Evolutionary conservation across 2,888 invertebrate species (phyloP).

Genomic region (Nymphalis c-album): DNA sequence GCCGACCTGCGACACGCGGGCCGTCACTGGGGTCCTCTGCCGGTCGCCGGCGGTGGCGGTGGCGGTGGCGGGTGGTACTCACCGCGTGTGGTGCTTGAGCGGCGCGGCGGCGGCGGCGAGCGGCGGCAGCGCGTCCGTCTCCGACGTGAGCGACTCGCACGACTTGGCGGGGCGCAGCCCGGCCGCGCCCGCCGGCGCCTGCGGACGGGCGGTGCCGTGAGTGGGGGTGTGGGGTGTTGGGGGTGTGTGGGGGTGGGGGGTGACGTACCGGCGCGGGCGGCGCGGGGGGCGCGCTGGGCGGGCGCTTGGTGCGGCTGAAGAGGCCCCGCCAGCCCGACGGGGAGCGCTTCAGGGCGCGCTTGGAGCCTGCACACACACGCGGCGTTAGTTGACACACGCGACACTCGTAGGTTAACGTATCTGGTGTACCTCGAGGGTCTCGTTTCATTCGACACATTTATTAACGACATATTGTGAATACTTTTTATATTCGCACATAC

Average conservation of each 20-base stretch:
- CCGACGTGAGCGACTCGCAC: slow-evolving; percentile 86
- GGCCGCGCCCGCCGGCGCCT: slow-evolving; percentile 44
- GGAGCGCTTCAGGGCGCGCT: slow-evolving; percentile 85
- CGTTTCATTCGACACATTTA: no score
- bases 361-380: slow-evolving; percentile 59
- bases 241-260: background rate
- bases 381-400: background rate
- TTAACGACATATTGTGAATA: background rate
- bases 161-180: slow-evolving; percentile 69
- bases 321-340: slow-evolving; percentile 90
- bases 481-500: slow-evolving; percentile 1
- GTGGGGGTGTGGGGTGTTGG: background rate
- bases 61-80: background rate
- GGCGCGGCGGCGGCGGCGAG: slow-evolving; percentile 66
- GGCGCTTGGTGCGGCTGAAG: slow-evolving; percentile 83
- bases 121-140: slow-evolving; percentile 88
- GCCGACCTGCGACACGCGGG: slow-evolving; percentile 83
- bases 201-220: background rate
- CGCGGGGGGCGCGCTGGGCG: slow-evolving; percentile 38
- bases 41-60: no score
- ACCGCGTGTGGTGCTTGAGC: slow-evolving; percentile 73
- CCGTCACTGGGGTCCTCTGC: no score
- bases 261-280: slow-evolving; percentile 14
- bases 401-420: no score
- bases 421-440: no score